Evolutionary conservation across 2,888 invertebrate species (phyloP).

Genomic region (Drosophila monieri): DNA sequence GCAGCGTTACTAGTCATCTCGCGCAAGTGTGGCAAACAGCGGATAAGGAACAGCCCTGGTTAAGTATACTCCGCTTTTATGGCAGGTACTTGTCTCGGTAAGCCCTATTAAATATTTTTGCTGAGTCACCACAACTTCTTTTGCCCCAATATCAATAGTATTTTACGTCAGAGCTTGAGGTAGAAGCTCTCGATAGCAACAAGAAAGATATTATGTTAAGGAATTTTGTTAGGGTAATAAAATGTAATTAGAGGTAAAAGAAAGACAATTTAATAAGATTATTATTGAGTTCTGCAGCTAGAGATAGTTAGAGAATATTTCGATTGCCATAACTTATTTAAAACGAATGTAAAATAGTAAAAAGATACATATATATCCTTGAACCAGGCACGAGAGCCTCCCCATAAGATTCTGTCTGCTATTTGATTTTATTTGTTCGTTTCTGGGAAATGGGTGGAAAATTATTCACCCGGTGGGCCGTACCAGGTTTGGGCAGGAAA

Average conservation of each 20-base stretch:
- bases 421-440: constrained; percentile 47
- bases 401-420: constrained; percentile 27
- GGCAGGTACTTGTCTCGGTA: constrained; percentile 67
- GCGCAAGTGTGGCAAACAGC: constrained; percentile 20
- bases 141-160: constrained; percentile 21
- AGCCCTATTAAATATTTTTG: constrained; percentile 56
- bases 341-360: too few relatives aligned
- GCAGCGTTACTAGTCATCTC: constrained; percentile 29
- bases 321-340: too few relatives aligned
- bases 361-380: too few relatives aligned
- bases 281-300: background rate
- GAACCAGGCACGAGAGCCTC: constrained; percentile 14
- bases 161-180: constrained; percentile 3
- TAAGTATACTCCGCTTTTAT: constrained; percentile 61
- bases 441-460: constrained; percentile 13
- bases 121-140: constrained; percentile 60
- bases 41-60: constrained; percentile 39
- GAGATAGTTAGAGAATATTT: too few relatives aligned
- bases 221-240: background rate
- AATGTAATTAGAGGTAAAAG: background rate
- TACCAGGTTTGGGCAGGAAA: constrained; percentile 71
- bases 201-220: background rate
- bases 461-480: constrained; percentile 37
- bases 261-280: background rate
- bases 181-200: constrained; percentile 6